phyloP scores from a whole-genome alignment of 2,113 vertebrate species.

The Tapirus terrestris region DNA sequence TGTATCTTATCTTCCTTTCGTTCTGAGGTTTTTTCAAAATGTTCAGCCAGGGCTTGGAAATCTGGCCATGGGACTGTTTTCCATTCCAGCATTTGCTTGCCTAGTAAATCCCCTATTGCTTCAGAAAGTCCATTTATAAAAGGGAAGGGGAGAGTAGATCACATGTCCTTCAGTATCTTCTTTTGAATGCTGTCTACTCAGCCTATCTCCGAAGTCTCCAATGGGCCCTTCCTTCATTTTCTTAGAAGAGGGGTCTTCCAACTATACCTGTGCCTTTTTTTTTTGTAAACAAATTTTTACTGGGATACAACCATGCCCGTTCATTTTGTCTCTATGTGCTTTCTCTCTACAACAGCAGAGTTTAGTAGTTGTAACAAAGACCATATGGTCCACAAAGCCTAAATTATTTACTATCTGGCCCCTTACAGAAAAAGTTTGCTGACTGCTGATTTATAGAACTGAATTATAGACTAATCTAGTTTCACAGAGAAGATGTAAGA shows the following conservation, averaged over 20 bases:
- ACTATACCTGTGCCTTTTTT: neutral
- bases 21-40: neutral
- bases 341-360: neutral
- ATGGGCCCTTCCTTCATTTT: neutral
- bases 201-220: neutral
- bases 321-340: neutral
- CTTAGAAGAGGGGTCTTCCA: neutral
- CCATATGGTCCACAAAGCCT: neutral
- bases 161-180: neutral
- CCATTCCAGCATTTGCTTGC: neutral
- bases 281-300: neutral
- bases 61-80: neutral
- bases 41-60: neutral
- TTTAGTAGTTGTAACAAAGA: neutral
- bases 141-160: neutral
- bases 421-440: neutral
- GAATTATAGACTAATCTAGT: neutral
- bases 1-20: neutral
- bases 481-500: neutral
- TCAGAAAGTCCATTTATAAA: neutral
- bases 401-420: neutral
- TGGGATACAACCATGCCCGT: accelerated
- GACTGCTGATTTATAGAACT: neutral
- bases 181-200: neutral
- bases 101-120: neutral